phyloP scores from a whole-genome alignment of 2,797 vertebrate species.

The Muscicapa striata region DNA sequence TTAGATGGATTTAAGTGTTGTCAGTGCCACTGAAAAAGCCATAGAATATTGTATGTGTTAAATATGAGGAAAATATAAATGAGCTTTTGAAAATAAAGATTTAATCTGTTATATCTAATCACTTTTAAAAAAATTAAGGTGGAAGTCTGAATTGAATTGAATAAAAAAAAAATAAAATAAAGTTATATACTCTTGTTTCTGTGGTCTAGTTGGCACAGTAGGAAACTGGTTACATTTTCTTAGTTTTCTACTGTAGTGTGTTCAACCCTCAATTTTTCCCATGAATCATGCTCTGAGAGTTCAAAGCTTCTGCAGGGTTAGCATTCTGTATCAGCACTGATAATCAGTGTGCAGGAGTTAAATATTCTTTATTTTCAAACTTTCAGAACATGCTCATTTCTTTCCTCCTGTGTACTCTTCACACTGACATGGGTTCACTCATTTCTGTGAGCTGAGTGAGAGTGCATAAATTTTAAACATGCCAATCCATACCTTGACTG shows the following conservation, averaged over 20 bases:
- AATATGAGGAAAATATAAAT: background rate
- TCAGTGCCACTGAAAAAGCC: background rate
- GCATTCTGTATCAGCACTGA: background rate
- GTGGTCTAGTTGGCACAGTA: background rate
- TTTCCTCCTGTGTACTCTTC: background rate
- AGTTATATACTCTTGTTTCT: background rate
- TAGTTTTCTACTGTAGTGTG: background rate
- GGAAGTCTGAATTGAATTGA: background rate
- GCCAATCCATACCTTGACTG: background rate
- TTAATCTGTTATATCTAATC: background rate
- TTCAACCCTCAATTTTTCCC: background rate
- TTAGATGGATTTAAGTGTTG: background rate
- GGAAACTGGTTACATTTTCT: background rate
- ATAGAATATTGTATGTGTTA: background rate
- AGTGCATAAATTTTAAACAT: background rate
- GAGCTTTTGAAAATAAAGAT: background rate
- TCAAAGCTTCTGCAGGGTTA: background rate
- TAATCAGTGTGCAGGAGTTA: background rate
- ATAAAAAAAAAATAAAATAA: background rate
- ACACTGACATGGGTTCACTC: background rate
- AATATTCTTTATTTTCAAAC: background rate
- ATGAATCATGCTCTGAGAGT: background rate
- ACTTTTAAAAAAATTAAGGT: fast-evolving
- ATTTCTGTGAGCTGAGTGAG: background rate
- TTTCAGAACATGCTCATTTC: background rate